Evolutionary conservation across 1,140 invertebrate species (phyloP), one percentile per base, ranked within the genome.

Genomic region (Melitaea cinxia): DNA sequence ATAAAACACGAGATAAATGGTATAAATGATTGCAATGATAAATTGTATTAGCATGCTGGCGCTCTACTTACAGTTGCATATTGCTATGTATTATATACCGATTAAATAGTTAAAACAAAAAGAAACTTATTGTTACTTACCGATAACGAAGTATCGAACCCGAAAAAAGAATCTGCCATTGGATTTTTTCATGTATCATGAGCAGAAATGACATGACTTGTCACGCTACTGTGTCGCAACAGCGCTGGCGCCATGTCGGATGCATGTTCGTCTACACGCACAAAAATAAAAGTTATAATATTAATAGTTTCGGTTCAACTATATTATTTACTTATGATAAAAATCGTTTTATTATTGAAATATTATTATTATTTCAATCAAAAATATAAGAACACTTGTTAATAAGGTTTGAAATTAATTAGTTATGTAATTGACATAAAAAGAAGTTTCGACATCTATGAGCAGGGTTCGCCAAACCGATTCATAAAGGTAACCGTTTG

Each of bases 111-210:
- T 39, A 70, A 26, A 53, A 50, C 47, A n/a, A 14, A 33, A 47
- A 60, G 71, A 73, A 80, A 69, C 60, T 50, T 59, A 28, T 57
- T 53, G 47, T 63, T 89, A 92, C 94, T 95, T 91, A 95, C 95
- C 91, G 93, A 93, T 91, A 93, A 83, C 82, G 93, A 92, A 85
- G 94, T 93, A 92, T 95, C 93, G 91, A 95, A 95, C 92, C 94
- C 94, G 93, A 95, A 95, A 94, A 95, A 96, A 91, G 94, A 94
- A 93, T 96, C 94, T 94, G 95, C 95, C 95, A 96, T 96, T 94
- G 94, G 93, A 92, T 91, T 91, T 93, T 92, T 91, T 92, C 91
- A 93, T 92, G 91, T 93, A 88, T 92, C 89, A 92, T 85, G 83
- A 71, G 88, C 84, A 80, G 92, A 93, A 93, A 91, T 94, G 92